Percentiles rank a stretch among this genome's conserved stretches.
Conservation (phyloP, 2,113 vertebrate genomes). For the Chrysochloris asiatica region DNA sequence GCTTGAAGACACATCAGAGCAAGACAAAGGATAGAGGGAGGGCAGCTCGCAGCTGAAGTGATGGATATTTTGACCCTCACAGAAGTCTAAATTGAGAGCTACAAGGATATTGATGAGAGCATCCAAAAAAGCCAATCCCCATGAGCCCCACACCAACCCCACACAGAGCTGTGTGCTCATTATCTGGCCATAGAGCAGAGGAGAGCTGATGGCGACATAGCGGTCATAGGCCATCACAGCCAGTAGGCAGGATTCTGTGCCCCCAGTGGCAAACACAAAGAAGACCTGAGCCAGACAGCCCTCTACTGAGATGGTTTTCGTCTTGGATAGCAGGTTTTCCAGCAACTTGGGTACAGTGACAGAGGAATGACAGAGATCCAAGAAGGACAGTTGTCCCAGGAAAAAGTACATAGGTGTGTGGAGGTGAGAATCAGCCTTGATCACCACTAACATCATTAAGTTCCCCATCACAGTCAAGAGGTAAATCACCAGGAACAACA, state of each 20-base stretch:
- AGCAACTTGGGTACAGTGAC: conserved; percentile 74
- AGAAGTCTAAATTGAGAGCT: conserved; percentile 71
- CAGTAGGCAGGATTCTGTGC: conserved; percentile 72
- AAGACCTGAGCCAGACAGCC: conserved; percentile 71
- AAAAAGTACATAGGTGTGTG: conserved; percentile 78
- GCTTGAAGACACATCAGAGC: conserved; percentile 60
- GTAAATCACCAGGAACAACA: conserved; percentile 63
- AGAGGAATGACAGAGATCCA: conserved; percentile 74
- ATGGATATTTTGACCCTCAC: conserved; percentile 57
- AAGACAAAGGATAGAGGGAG: conserved; percentile 70
- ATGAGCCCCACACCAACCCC: conserved; percentile 52
- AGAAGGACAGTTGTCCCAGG: conserved; percentile 70
- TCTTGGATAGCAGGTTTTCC: conserved; percentile 63
- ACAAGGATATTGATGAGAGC: conserved; percentile 65
- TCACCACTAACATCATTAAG: conserved; percentile 52
- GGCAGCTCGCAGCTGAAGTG: conserved; percentile 71
- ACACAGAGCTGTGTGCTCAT: conserved; percentile 67
- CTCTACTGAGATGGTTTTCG: conserved; percentile 68
- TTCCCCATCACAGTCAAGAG: conserved; percentile 69
- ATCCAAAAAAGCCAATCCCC: conserved; percentile 68
- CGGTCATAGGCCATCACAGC: conserved; percentile 75
- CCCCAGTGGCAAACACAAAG: conserved; percentile 72
- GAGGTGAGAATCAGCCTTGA: conserved; percentile 57
- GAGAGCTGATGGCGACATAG: conserved; percentile 74
- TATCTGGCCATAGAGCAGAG: conserved; percentile 70